Evolutionary conservation across 1,140 invertebrate species (phyloP).

Genomic region (Lucilia cuprina): DNA sequence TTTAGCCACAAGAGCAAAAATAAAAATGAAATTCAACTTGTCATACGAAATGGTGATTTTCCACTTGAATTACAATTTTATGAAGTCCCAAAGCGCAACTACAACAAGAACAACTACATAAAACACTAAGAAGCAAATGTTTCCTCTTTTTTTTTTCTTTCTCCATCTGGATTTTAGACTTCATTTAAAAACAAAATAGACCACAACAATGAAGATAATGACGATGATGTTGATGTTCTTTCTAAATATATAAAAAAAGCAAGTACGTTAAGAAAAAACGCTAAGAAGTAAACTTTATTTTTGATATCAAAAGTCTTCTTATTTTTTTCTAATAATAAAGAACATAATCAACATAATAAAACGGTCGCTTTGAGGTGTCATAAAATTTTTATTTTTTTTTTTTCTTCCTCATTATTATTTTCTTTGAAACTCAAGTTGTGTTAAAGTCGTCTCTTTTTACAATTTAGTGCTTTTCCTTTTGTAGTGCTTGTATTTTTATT

Average conservation of each 20-base stretch:
- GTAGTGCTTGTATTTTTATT: too few species aligned
- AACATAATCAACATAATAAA: constrained; percentile 30
- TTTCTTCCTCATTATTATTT: not conserved
- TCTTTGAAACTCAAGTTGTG: not conserved
- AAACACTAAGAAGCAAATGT: too few species aligned
- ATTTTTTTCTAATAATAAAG: not conserved
- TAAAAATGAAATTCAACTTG: not conserved
- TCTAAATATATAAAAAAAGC: not conserved
- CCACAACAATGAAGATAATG: not conserved
- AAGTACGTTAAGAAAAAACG: not conserved
- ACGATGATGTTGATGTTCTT: not conserved
- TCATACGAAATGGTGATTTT: constrained; percentile 1
- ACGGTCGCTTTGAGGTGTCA: constrained; percentile 12
- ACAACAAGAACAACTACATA: not conserved
- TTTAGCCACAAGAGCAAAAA: not conserved
- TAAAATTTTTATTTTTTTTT: not conserved
- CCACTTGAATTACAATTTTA: constrained; percentile 30
- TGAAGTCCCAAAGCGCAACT: not conserved
- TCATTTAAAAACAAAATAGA: not conserved
- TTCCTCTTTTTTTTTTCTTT: not conserved
- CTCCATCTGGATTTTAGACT: not conserved
- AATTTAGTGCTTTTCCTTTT: too few species aligned
- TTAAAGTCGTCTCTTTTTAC: too few species aligned
- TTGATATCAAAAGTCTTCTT: not conserved
- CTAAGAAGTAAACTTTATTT: not conserved